phyloP scores from a whole-genome alignment of 2,888 invertebrate genomes.

The Ganaspis brasiliensis region DNA sequence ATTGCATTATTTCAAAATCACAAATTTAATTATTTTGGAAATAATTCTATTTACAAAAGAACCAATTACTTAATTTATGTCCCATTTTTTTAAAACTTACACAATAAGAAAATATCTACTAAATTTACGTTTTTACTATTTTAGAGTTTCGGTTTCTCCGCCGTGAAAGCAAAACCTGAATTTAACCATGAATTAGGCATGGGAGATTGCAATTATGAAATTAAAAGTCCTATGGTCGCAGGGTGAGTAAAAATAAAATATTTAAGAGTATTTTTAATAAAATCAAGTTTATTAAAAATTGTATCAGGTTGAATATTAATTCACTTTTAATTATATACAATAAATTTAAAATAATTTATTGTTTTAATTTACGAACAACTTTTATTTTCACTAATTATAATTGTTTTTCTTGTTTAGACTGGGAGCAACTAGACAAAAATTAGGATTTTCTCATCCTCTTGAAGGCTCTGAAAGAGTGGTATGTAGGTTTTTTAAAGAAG shows the following conservation, averaged over 20 bases:
- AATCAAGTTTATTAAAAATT: no score
- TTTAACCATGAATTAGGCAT: constrained; percentile 79
- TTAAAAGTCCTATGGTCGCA: constrained; percentile 85
- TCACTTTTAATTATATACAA: not conserved
- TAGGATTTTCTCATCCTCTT: constrained; percentile 85
- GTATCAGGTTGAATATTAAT: no score
- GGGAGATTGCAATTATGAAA: constrained; percentile 85
- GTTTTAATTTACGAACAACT: no score
- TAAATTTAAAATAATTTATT: constrained; percentile 15
- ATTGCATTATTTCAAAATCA: no score
- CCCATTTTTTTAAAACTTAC: no score
- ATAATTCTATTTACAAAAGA: no score
- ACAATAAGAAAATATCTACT: no score
- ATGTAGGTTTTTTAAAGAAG: no score
- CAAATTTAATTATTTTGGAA: no score
- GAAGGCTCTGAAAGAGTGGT: constrained; percentile 87
- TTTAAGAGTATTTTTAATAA: not conserved
- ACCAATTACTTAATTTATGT: no score
- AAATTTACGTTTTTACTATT: not conserved
- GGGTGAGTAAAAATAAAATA: constrained; percentile 76
- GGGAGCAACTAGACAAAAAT: constrained; percentile 81
- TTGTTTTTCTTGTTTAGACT: constrained; percentile 80
- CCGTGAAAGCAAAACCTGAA: constrained; percentile 84
- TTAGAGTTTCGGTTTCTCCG: constrained; percentile 86
- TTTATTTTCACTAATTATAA: constrained; percentile 1